Evolutionary conservation across 2,797 vertebrate species (phyloP).

Genomic region (Lepus oiostolus): DNA sequence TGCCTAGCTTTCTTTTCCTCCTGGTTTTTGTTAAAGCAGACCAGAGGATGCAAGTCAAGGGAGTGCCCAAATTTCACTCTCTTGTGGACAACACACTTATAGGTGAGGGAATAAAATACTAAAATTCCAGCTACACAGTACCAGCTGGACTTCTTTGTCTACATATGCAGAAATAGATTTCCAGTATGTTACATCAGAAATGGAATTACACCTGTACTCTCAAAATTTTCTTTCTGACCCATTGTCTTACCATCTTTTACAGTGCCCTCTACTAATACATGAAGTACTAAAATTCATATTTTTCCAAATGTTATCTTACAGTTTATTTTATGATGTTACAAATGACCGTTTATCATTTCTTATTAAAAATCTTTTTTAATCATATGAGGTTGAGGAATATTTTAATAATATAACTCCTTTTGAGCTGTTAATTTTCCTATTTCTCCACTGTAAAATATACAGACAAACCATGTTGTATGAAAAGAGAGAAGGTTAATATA

Average conservation of each 20-base stretch:
- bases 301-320: neutral
- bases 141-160: neutral
- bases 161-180: slow-evolving; percentile 54
- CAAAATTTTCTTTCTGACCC: fast-evolving
- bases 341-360: neutral
- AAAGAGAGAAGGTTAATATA: neutral
- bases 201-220: slow-evolving; percentile 53
- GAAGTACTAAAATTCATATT: neutral
- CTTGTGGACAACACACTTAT: slow-evolving; percentile 22
- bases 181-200: neutral
- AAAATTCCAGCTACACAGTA: slow-evolving; percentile 64
- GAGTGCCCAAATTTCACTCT: neutral
- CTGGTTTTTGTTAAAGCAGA: too few species aligned
- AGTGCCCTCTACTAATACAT: neutral
- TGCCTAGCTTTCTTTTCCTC: too few species aligned
- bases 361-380: neutral
- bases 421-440: neutral
- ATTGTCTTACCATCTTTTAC: neutral
- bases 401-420: neutral
- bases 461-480: neutral
- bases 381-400: neutral
- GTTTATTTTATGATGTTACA: neutral
- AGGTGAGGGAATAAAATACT: neutral
- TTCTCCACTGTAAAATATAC: neutral
- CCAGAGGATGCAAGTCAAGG: too few species aligned